A percentile compares a stretch with the other conserved stretches of the same genome.
Evolutionary conservation across 2,113 vertebrate species (phyloP).

Genomic region (Alethe castanea): DNA sequence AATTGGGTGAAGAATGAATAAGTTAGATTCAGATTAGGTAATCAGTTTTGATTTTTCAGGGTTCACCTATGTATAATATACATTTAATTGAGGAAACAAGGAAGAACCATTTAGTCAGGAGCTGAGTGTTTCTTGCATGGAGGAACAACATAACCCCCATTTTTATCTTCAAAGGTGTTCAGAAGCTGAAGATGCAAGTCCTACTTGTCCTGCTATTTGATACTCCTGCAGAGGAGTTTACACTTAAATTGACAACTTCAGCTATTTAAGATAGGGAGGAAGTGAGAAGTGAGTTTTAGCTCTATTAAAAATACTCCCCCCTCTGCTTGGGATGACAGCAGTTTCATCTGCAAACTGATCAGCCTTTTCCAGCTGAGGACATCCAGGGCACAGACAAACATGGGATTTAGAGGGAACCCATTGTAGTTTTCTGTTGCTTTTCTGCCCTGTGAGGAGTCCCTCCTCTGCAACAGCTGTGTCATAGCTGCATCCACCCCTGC

Average conservation of each 20-base stretch:
- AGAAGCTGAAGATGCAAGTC: not conserved
- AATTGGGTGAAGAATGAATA: not conserved
- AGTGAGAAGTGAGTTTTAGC: not conserved
- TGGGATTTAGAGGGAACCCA: not conserved
- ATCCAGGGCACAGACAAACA: not conserved
- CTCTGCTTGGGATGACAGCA: not conserved
- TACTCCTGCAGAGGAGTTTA: conserved; percentile 5
- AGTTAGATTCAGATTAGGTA: not conserved
- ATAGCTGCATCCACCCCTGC: not conserved
- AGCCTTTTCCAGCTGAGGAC: not conserved
- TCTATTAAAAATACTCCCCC: not conserved
- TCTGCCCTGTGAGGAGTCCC: not conserved
- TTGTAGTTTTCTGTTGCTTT: not conserved
- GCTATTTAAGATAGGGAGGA: not conserved
- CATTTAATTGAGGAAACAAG: conserved; percentile 18
- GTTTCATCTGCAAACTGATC: not conserved
- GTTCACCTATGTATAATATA: not conserved
- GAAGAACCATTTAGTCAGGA: conserved; percentile 1
- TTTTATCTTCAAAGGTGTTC: conserved; percentile 18
- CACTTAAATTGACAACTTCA: not conserved
- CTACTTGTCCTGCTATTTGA: conserved; percentile 3
- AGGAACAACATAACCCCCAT: not conserved
- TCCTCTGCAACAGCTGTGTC: conserved; percentile 14
- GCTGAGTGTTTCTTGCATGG: not conserved
- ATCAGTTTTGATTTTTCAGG: not conserved